phyloP scores from a whole-genome alignment of 1,140 invertebrate genomes.

The honey bee (Apis mellifera) region DNA sequence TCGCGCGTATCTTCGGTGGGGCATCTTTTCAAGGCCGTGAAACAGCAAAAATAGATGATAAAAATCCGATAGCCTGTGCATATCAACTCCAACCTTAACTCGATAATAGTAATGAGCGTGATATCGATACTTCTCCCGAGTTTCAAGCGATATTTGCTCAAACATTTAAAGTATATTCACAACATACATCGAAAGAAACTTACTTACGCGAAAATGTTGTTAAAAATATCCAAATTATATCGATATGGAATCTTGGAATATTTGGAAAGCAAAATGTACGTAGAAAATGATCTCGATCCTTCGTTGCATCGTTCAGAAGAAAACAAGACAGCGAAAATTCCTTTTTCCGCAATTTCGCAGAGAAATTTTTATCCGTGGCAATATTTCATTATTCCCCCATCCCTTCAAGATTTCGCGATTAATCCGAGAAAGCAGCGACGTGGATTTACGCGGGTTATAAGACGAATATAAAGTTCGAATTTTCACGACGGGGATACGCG shows the following conservation, averaged over 20 bases:
- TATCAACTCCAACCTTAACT: not conserved
- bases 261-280: no score
- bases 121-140: no score
- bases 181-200: no score
- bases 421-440: not conserved
- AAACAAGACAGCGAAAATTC: slow-evolving; percentile 16
- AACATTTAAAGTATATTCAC: no score
- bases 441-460: not conserved
- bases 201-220: no score
- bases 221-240: no score
- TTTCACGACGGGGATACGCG: not conserved
- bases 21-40: slow-evolving; percentile 29
- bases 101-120: not conserved
- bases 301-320: no score
- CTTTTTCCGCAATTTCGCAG: not conserved
- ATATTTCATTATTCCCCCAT: not conserved
- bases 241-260: no score
- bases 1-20: not conserved
- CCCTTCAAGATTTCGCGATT: not conserved
- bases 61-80: slow-evolving; percentile 29
- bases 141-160: no score
- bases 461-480: not conserved
- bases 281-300: not conserved
- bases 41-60: slow-evolving; percentile 33
- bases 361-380: not conserved